These are phyloP conservation scores for Brachionichthys hirsutus DNA, from an alignment of 2,113 vertebrate genomes.

Conservation along the genomic window DNA sequence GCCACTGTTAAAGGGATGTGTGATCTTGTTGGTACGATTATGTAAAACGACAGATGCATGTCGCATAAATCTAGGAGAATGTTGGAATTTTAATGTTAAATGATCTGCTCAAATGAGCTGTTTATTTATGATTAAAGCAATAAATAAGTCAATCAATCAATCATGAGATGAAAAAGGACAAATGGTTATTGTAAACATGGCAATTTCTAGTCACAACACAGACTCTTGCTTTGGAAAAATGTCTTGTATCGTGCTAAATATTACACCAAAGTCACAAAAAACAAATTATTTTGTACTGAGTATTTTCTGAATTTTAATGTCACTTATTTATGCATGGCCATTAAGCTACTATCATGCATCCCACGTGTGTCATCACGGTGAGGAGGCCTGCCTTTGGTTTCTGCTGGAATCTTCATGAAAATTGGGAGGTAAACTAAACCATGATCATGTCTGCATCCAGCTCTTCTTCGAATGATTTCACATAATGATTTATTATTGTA, in stretches of 20 bases:
- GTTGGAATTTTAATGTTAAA: constrained; percentile 5
- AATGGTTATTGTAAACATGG: background rate
- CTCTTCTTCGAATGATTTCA: constrained; percentile 64
- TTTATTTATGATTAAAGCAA: constrained; percentile 3
- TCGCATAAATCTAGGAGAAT: constrained; percentile 8
- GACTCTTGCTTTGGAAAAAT: constrained; percentile 5
- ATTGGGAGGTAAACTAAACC: constrained; percentile 49
- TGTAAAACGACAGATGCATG: constrained; percentile 8
- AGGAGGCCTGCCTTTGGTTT: background rate
- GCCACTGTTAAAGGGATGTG: constrained; percentile 12
- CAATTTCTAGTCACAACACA: background rate
- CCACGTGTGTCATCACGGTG: background rate
- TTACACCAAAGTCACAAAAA: constrained; percentile 1
- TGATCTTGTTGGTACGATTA: constrained; percentile 5
- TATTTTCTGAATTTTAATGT: constrained; percentile 3
- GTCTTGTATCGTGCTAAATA: background rate
- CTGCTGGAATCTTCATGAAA: constrained; percentile 39
- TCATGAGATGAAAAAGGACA: background rate
- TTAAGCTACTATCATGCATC: background rate
- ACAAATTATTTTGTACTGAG: background rate
- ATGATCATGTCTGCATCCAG: constrained; percentile 65
- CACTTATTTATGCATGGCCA: background rate
- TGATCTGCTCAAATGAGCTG: constrained; percentile 31
- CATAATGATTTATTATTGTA: too few species aligned
- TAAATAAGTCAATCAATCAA: background rate